A percentile compares a stretch with the other conserved stretches of the same genome.
Conservation (phyloP, 1,140 invertebrate genomes). For the Chlorops oryzae region DNA sequence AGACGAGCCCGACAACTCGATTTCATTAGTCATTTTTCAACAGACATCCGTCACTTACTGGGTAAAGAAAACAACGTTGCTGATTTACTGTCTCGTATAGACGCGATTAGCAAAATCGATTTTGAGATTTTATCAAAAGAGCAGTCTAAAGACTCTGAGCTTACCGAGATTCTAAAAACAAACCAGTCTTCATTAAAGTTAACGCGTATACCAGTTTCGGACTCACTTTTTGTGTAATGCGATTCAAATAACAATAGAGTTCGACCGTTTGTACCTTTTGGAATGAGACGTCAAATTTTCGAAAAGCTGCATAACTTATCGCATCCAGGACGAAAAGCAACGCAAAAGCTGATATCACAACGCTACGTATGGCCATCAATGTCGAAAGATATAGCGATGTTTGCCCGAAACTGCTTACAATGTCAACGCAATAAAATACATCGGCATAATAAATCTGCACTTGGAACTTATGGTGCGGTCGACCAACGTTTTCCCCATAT, state of each 20-base stretch:
- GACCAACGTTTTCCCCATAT: neutral
- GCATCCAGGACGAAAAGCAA: neutral
- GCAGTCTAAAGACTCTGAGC: slow-evolving; percentile 3
- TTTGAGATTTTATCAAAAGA: slow-evolving; percentile 1
- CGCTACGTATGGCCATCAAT: neutral
- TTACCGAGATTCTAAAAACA: neutral
- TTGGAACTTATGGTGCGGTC: neutral
- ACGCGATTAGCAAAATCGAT: neutral
- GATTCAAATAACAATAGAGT: slow-evolving; percentile 8
- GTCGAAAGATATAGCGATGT: neutral
- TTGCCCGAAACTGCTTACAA: neutral
- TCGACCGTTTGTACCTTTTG: neutral
- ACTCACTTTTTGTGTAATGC: no score
- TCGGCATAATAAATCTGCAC: neutral
- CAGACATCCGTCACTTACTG: slow-evolving; percentile 38
- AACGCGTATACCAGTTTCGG: no score
- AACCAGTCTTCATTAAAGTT: no score
- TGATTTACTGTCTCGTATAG: slow-evolving; percentile 34
- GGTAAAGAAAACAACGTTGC: slow-evolving; percentile 41
- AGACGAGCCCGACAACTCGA: slow-evolving; percentile 36
- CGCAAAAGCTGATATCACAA: neutral
- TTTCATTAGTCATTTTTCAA: slow-evolving; percentile 44
- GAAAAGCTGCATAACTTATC: slow-evolving; percentile 1
- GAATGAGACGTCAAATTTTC: slow-evolving; percentile 1
- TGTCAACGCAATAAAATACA: neutral